Evolutionary conservation across 2,797 vertebrate genomes (phyloP).

Genomic region (Coendou prehensilis): DNA sequence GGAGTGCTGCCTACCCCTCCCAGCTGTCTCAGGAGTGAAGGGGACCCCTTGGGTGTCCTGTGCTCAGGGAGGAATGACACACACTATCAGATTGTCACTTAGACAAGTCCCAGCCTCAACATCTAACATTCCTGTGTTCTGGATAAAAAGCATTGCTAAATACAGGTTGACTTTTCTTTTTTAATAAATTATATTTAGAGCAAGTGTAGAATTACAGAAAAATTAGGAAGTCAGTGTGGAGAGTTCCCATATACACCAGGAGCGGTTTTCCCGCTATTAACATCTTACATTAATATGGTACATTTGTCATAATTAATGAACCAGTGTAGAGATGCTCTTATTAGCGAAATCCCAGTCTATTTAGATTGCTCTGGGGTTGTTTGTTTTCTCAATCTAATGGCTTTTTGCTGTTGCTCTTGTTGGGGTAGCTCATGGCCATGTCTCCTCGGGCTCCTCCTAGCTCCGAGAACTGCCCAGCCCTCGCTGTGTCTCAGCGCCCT

Average conservation of each 20-base stretch:
- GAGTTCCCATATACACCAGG: rapidly evolving
- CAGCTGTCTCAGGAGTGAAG: not conserved
- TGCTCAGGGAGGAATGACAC: too few relatives aligned
- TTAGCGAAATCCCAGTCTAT: not conserved
- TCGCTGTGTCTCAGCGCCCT: rapidly evolving
- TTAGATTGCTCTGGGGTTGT: not conserved
- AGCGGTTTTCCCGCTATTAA: not conserved
- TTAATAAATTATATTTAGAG: not conserved
- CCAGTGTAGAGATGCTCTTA: rapidly evolving
- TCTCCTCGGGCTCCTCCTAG: not conserved
- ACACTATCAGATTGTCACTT: rapidly evolving
- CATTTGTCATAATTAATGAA: not conserved
- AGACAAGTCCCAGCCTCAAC: not conserved
- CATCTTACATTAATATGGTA: rapidly evolving
- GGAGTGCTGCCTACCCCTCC: not conserved
- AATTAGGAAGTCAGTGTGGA: not conserved
- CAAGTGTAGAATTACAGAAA: not conserved
- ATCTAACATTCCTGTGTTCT: rapidly evolving
- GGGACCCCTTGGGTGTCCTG: rapidly evolving
- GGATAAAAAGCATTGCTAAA: too few relatives aligned
- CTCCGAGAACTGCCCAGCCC: not conserved
- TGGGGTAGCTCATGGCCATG: not conserved
- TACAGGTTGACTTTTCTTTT: not conserved
- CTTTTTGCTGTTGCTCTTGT: not conserved
- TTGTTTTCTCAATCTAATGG: not conserved